A percentile compares a stretch with the other conserved stretches of the same genome.
These are phyloP conservation scores for Cantharis lateralis DNA, from an alignment of 2,888 invertebrate species.

Conservation along the genomic window DNA sequence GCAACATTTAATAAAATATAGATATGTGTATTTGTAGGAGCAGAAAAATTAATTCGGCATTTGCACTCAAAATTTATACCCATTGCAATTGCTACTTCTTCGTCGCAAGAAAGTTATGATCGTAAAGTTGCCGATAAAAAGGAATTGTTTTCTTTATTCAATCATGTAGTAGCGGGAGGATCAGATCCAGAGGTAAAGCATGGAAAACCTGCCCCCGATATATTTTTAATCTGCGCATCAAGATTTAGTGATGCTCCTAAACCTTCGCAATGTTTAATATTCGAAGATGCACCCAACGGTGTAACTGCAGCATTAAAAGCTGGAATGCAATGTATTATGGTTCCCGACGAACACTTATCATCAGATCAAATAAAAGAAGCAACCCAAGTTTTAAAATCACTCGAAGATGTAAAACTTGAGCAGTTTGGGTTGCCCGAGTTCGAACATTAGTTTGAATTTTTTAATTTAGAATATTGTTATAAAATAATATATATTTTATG, in stretches of 20 bases:
- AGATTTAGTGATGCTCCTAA: conserved; percentile 72
- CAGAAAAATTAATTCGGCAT: conserved; percentile 76
- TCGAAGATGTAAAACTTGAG: conserved; percentile 82
- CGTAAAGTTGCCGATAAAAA: conserved; percentile 69
- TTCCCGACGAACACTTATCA: conserved; percentile 67
- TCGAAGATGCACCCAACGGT: conserved; percentile 92
- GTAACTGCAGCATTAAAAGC: conserved; percentile 77
- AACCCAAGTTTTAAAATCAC: conserved; percentile 70
- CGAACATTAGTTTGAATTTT: neutral
- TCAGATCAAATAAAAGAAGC: conserved; percentile 61
- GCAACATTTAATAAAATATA: neutral
- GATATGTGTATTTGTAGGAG: conserved; percentile 65
- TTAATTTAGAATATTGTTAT: neutral
- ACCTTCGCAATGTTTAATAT: conserved; percentile 74
- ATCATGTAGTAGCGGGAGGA: conserved; percentile 80
- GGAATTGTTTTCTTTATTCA: conserved; percentile 70
- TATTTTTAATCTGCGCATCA: conserved; percentile 76
- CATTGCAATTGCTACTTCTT: conserved; percentile 87
- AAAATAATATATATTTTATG: no score
- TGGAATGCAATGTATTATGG: conserved; percentile 86
- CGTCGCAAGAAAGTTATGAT: conserved; percentile 71
- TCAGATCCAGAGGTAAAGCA: conserved; percentile 81
- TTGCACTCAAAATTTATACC: conserved; percentile 75
- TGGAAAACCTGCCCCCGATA: conserved; percentile 90
- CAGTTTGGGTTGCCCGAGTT: conserved; percentile 81